These are phyloP conservation scores for Avahi laniger DNA, from an alignment of 2,797 vertebrate species.

Conservation along the genomic window DNA sequence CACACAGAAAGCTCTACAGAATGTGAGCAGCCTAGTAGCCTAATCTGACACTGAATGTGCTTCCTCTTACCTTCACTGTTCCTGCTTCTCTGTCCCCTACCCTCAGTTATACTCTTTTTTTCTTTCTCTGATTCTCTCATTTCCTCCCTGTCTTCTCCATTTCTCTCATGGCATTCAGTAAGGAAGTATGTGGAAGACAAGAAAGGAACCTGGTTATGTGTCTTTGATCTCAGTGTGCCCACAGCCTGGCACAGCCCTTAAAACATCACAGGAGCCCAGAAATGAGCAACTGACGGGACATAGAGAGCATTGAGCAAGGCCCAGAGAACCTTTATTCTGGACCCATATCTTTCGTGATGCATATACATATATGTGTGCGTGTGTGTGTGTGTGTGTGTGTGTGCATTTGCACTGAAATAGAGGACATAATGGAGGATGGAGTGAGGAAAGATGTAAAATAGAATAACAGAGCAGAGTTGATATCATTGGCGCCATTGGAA, in stretches of 20 bases:
- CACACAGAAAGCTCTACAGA: not conserved
- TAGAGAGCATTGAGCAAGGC: rapidly evolving
- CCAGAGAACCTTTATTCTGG: not conserved
- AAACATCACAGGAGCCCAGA: not conserved
- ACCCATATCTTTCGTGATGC: not conserved
- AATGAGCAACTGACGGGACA: not conserved
- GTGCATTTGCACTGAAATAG: not conserved
- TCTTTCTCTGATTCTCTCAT: not conserved
- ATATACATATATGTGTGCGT: too few relatives aligned
- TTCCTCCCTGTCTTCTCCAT: not conserved
- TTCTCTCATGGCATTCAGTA: not conserved
- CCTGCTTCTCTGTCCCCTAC: not conserved
- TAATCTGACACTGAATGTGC: not conserved
- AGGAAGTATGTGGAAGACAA: not conserved
- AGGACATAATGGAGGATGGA: not conserved
- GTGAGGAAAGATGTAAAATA: not conserved
- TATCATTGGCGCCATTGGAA: not conserved
- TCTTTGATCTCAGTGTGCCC: not conserved
- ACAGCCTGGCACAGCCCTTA: rapidly evolving
- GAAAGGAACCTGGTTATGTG: not conserved
- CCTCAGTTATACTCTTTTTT: not conserved
- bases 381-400: too few relatives aligned
- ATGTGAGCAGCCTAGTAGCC: not conserved
- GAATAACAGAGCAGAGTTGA: not conserved
- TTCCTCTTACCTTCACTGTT: not conserved